Conservation (phyloP, 2,797 vertebrate genomes). For the Hydrocynus forskahlii region DNA sequence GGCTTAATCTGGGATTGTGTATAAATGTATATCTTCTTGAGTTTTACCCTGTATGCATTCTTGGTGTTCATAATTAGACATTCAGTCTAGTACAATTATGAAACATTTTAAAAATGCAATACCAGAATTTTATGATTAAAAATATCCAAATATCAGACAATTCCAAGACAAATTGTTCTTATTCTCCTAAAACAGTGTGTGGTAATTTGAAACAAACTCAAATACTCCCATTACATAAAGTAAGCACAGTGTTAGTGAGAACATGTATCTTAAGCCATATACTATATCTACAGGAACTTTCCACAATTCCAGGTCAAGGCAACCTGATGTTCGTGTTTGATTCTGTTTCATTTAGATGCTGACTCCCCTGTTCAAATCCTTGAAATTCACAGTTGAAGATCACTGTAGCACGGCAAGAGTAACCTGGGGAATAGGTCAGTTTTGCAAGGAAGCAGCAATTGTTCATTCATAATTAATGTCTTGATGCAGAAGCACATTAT, state of each 20-base stretch:
- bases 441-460: slow-evolving; percentile 7
- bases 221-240: neutral
- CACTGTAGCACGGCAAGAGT: neutral
- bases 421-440: slow-evolving; percentile 9
- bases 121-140: neutral
- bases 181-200: neutral
- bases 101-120: neutral
- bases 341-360: neutral
- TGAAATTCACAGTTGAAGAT: slow-evolving; percentile 32
- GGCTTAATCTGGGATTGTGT: neutral
- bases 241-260: slow-evolving; percentile 47
- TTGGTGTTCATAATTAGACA: neutral
- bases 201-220: neutral
- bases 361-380: slow-evolving; percentile 12
- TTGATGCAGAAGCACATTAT: neutral
- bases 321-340: slow-evolving; percentile 2
- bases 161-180: neutral
- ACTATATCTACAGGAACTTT: neutral
- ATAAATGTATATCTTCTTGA: neutral
- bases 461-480: slow-evolving; percentile 11
- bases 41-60: neutral
- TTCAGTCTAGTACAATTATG: slow-evolving; percentile 7
- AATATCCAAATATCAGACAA: neutral
- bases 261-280: slow-evolving; percentile 8
- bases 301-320: neutral